Conservation (phyloP, 2,113 vertebrate genomes). For the Piaya cayana region DNA sequence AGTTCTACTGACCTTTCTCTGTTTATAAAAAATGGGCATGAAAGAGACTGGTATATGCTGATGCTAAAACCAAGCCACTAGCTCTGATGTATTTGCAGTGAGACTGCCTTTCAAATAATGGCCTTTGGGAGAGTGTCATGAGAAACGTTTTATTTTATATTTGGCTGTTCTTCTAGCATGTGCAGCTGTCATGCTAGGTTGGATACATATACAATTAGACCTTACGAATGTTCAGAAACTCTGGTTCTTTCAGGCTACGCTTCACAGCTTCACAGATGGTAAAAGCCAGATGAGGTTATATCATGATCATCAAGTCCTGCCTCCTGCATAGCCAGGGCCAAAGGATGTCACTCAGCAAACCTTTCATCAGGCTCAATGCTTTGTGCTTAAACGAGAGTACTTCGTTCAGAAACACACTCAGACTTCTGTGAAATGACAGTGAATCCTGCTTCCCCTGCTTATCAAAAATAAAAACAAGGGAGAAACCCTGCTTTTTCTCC, state of each 20-base stretch:
- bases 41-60: not conserved
- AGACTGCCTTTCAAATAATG: not conserved
- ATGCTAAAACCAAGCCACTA: not conserved
- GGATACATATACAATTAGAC: not conserved
- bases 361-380: not conserved
- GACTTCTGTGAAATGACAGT: not conserved
- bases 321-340: not conserved
- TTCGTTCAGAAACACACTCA: not conserved
- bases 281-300: constrained; percentile 21
- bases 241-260: not conserved
- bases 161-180: not conserved
- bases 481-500: not conserved
- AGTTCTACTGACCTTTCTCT: not conserved
- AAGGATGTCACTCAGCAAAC: not conserved
- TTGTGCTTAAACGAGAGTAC: not conserved
- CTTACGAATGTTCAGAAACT: not conserved
- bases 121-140: not conserved
- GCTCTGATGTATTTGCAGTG: not conserved
- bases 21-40: not conserved
- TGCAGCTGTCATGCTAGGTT: not conserved
- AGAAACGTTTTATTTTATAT: not conserved
- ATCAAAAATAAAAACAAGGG: not conserved
- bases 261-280: not conserved
- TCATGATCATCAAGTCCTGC: not conserved
- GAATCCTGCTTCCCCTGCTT: not conserved